A percentile compares a stretch with the other conserved stretches of the same genome.
phyloP scores from a whole-genome alignment of 2,888 invertebrate genomes.

The Perdita meconis region DNA sequence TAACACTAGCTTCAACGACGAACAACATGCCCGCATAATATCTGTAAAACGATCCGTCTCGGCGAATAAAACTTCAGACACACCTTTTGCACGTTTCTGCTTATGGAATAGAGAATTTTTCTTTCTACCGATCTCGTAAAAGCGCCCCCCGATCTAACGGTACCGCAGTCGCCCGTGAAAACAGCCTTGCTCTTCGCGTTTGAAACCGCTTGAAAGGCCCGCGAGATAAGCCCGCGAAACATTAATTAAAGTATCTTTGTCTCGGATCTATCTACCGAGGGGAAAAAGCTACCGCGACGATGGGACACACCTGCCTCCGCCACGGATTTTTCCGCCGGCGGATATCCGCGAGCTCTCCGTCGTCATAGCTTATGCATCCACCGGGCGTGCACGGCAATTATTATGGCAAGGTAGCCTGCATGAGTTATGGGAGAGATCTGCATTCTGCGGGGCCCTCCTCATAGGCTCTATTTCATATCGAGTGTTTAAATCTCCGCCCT shows the following conservation, averaged over 20 bases:
- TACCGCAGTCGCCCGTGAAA: background rate
- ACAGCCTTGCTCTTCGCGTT: background rate
- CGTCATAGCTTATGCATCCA: constrained; percentile 69
- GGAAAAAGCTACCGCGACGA: constrained; percentile 42
- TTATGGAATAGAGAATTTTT: background rate
- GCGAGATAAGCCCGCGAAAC: constrained; percentile 3
- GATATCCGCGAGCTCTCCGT: constrained; percentile 64
- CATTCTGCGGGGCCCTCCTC: constrained; percentile 69
- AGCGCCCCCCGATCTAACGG: background rate
- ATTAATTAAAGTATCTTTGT: constrained; percentile 37
- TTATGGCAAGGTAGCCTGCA: constrained; percentile 76
- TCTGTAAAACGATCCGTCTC: constrained; percentile 6
- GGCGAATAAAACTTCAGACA: constrained; percentile 18
- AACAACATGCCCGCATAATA: constrained; percentile 2
- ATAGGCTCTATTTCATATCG: constrained; percentile 76
- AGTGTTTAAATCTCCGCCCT: constrained; percentile 79
- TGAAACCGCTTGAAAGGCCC: background rate
- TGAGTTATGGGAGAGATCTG: constrained; percentile 74
- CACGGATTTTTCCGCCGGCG: constrained; percentile 56
- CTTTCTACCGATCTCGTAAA: background rate
- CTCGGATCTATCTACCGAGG: constrained; percentile 2
- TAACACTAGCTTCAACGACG: constrained; percentile 4
- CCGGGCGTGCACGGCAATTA: constrained; percentile 77
- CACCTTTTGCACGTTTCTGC: constrained; percentile 11
- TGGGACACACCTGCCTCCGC: constrained; percentile 47